Percentiles rank a stretch among this genome's conserved stretches.
These are phyloP conservation scores for Odontesthes bonariensis DNA, from an alignment of 2,113 vertebrate species.

Conservation along the genomic window DNA sequence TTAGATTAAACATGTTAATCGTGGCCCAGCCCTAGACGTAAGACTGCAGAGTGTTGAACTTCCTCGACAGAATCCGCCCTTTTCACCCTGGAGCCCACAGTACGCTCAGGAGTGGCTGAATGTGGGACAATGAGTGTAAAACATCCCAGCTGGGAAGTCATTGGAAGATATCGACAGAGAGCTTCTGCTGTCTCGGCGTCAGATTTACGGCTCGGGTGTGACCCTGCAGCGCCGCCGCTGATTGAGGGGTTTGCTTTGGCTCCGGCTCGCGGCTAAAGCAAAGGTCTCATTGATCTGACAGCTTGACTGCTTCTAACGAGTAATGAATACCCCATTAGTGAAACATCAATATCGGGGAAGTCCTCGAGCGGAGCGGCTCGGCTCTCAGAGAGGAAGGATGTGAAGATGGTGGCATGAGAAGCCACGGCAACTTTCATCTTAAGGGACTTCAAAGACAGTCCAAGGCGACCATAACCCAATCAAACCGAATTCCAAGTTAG, in stretches of 20 bases:
- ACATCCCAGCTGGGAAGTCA: background rate
- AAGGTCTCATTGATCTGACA: slow-evolving; percentile 50
- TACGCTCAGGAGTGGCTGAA: background rate
- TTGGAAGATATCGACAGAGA: background rate
- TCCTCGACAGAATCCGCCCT: too few relatives aligned
- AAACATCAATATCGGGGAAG: slow-evolving; percentile 46
- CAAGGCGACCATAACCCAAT: too few relatives aligned
- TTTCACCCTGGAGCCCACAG: background rate
- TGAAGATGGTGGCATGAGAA: background rate
- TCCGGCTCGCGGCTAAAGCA: slow-evolving; percentile 12
- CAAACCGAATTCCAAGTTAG: too few relatives aligned
- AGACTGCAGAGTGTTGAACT: too few relatives aligned
- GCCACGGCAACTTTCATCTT: too few relatives aligned
- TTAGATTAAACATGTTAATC: too few relatives aligned
- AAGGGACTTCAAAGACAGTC: too few relatives aligned
- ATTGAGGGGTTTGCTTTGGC: slow-evolving; percentile 18
- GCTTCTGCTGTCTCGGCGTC: background rate
- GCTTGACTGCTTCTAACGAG: slow-evolving; percentile 51
- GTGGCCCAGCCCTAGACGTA: too few relatives aligned
- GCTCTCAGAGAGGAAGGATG: background rate
- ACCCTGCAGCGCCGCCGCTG: background rate
- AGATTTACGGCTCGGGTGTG: slow-evolving; percentile 17
- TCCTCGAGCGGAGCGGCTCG: slow-evolving; percentile 33
- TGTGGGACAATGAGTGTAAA: too few relatives aligned
- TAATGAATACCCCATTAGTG: slow-evolving; percentile 45